These are phyloP conservation scores for Monochamus alternatus DNA, from an alignment of 2,888 invertebrate species.

Conservation along the genomic window DNA sequence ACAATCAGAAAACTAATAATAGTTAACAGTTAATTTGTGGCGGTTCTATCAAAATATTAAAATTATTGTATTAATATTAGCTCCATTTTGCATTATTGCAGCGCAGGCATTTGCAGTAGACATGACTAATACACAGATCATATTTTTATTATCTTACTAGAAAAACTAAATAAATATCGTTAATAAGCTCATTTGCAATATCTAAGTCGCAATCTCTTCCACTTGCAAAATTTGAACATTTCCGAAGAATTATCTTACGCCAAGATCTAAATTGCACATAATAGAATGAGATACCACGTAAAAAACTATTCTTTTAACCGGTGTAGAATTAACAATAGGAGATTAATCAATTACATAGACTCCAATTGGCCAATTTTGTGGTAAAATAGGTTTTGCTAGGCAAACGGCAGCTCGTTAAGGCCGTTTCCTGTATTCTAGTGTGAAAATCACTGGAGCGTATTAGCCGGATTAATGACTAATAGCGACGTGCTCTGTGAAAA, in stretches of 20 bases:
- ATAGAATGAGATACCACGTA: constrained; percentile 3
- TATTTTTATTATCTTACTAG: no score
- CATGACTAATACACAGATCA: no score
- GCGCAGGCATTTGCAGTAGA: no score
- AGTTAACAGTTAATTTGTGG: no score
- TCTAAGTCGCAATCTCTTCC: no score
- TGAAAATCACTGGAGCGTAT: constrained; percentile 20
- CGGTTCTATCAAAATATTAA: no score
- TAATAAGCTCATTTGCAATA: no score
- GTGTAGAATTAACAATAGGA: constrained; percentile 15
- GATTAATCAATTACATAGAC: constrained; percentile 25
- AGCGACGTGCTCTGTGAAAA: constrained; percentile 14
- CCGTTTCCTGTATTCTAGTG: constrained; percentile 4
- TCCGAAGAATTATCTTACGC: neutral
- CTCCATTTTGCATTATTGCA: no score
- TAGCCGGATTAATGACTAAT: constrained; percentile 11
- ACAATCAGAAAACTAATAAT: no score
- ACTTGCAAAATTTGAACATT: no score
- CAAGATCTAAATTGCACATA: neutral
- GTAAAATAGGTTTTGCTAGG: constrained; percentile 26
- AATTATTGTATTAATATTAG: no score
- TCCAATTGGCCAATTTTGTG: constrained; percentile 23
- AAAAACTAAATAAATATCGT: no score
- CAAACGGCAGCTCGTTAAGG: constrained; percentile 7
- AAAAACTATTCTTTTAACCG: neutral